A percentile compares a stretch with the other conserved stretches of the same genome.
Conservation (phyloP, 2,113 vertebrate genomes). For the Fregata magnificens region DNA sequence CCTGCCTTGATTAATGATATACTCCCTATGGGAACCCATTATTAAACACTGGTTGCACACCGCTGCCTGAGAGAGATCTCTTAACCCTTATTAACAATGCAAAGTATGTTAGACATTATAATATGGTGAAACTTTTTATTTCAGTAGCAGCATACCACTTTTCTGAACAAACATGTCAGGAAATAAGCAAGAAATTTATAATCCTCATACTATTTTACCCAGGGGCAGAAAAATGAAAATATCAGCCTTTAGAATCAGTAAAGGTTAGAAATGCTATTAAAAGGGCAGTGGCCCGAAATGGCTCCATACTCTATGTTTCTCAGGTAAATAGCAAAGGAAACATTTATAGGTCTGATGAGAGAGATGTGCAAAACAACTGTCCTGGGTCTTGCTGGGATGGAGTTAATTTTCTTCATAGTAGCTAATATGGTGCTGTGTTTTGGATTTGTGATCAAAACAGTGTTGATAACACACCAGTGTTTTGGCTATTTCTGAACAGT, state of each 20-base stretch:
- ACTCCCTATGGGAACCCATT: neutral
- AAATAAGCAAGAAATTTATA: neutral
- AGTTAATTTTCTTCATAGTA: neutral
- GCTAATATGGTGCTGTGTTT: fast-evolving
- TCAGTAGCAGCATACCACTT: neutral
- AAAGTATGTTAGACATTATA: neutral
- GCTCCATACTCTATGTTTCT: neutral
- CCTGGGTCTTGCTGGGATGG: neutral
- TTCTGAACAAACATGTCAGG: neutral
- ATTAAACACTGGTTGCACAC: neutral
- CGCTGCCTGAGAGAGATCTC: neutral
- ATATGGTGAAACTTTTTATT: neutral
- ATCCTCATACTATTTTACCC: neutral
- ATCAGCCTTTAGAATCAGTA: neutral
- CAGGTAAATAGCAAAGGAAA: neutral
- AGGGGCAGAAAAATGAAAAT: neutral
- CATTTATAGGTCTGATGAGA: neutral
- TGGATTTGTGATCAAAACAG: neutral
- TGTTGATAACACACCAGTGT: neutral
- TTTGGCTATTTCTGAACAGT: neutral
- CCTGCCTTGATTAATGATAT: neutral
- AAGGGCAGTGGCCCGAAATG: neutral
- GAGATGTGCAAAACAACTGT: neutral
- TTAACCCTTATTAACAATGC: neutral
- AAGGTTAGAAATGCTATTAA: neutral